phyloP scores from a whole-genome alignment of 2,113 vertebrate genomes.

The Perognathus longimembris region DNA sequence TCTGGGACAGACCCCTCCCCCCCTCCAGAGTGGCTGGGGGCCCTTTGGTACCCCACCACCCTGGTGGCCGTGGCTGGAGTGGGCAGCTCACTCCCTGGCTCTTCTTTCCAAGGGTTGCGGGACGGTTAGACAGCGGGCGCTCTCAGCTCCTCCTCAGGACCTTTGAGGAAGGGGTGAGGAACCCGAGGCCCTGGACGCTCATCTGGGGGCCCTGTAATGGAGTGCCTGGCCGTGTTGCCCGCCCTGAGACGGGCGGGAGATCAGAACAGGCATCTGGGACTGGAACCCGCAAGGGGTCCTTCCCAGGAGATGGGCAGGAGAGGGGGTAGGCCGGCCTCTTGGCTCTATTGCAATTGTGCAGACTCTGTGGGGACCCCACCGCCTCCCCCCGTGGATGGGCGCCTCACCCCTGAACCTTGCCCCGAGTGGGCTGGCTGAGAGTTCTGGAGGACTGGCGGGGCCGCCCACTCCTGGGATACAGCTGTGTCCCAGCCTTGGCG shows the following conservation, averaged over 20 bases:
- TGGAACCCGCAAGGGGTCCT: not conserved
- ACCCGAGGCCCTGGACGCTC: not conserved
- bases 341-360: not conserved
- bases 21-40: too few relatives aligned
- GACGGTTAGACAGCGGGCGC: not conserved
- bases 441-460: accelerated
- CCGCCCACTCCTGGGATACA: too few relatives aligned
- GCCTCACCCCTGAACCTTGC: not conserved
- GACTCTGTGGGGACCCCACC: too few relatives aligned
- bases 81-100: not conserved
- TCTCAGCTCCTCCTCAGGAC: too few relatives aligned
- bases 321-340: not conserved
- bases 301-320: not conserved
- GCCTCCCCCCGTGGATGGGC: too few relatives aligned
- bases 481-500: accelerated
- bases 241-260: not conserved
- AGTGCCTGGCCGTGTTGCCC: too few relatives aligned
- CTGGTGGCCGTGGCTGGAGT: not conserved
- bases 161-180: not conserved
- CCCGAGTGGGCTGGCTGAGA: accelerated
- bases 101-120: not conserved
- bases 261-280: not conserved
- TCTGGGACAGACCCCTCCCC: not conserved
- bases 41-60: not conserved
- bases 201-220: not conserved